Evolutionary conservation across 2,797 vertebrate genomes (phyloP).

Genomic region (Echeneis naucrates): DNA sequence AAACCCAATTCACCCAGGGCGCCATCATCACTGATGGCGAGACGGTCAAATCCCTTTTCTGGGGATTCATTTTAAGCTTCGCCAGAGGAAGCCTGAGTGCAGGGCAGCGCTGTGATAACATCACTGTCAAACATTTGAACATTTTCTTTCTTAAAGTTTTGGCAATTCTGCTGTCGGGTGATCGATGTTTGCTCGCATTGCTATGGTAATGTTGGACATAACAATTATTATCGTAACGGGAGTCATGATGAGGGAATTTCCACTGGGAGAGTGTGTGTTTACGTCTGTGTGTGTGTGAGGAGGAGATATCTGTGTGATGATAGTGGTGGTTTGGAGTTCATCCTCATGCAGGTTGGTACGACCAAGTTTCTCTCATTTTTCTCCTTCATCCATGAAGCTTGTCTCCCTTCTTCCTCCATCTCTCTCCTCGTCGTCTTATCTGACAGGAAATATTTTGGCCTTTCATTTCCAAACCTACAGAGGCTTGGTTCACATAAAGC

Average conservation of each 20-base stretch:
- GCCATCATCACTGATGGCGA: conserved; percentile 38
- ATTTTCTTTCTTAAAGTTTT: conserved; percentile 60
- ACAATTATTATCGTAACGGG: conserved; percentile 67
- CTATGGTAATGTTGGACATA: conserved; percentile 72
- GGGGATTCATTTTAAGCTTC: conserved; percentile 25
- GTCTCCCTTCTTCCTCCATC: background rate
- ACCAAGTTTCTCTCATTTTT: conserved; percentile 47
- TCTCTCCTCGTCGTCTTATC: conserved; percentile 18
- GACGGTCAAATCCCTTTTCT: conserved; percentile 24
- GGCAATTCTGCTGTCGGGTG: conserved; percentile 48
- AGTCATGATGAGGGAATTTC: conserved; percentile 73
- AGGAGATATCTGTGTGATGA: conserved; percentile 55
- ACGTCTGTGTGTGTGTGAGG: conserved; percentile 1
- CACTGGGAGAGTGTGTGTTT: conserved; percentile 29
- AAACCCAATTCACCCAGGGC: conserved; percentile 29
- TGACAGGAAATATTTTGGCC: conserved; percentile 18
- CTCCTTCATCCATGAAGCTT: conserved; percentile 14
- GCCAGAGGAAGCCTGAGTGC: background rate
- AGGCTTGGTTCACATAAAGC: background rate
- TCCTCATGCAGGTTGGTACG: conserved; percentile 41
- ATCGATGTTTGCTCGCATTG: conserved; percentile 64
- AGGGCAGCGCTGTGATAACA: conserved; percentile 25
- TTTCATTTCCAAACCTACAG: background rate
- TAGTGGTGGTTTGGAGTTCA: conserved; percentile 54
- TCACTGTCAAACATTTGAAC: conserved; percentile 41